phyloP scores from a whole-genome alignment of 2,113 vertebrate genomes.

The Plestiodon gilberti region DNA sequence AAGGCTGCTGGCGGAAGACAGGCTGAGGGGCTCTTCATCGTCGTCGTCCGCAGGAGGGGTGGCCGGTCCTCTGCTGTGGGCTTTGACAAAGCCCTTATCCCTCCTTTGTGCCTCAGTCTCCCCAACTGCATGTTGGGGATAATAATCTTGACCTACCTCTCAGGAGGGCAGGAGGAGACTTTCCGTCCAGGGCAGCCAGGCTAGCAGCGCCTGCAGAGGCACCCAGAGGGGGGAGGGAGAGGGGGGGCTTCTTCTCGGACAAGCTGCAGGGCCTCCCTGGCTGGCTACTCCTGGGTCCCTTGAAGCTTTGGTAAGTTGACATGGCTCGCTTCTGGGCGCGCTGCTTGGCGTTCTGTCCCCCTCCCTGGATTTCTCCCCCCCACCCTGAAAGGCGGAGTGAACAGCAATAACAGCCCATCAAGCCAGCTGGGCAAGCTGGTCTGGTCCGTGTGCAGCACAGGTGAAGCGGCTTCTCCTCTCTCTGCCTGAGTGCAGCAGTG shows the following conservation, averaged over 20 bases:
- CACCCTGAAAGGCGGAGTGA: neutral
- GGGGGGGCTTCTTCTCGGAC: too few species aligned
- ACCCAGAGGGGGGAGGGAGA: too few species aligned
- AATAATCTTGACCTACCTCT: neutral
- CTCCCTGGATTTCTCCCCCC: too few species aligned
- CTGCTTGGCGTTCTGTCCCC: neutral
- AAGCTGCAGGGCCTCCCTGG: too few species aligned
- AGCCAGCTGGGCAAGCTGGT: neutral
- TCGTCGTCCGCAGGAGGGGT: neutral
- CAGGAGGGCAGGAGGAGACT: constrained; percentile 17
- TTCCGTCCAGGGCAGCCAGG: too few species aligned
- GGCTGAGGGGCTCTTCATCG: neutral
- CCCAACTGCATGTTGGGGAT: rapidly evolving
- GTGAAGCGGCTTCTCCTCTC: neutral
- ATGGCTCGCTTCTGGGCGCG: too few species aligned
- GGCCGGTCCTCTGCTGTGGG: neutral
- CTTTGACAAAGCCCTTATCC: neutral
- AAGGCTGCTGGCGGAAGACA: neutral
- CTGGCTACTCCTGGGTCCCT: too few species aligned
- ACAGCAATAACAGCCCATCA: neutral
- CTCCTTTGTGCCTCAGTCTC: neutral
- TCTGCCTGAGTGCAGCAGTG: neutral
- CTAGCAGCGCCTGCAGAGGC: too few species aligned
- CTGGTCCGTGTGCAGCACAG: neutral
- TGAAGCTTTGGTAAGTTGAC: neutral